These are phyloP conservation scores for Rhodeus uyekii DNA, from an alignment of 2,797 vertebrate genomes.

Conservation along the genomic window DNA sequence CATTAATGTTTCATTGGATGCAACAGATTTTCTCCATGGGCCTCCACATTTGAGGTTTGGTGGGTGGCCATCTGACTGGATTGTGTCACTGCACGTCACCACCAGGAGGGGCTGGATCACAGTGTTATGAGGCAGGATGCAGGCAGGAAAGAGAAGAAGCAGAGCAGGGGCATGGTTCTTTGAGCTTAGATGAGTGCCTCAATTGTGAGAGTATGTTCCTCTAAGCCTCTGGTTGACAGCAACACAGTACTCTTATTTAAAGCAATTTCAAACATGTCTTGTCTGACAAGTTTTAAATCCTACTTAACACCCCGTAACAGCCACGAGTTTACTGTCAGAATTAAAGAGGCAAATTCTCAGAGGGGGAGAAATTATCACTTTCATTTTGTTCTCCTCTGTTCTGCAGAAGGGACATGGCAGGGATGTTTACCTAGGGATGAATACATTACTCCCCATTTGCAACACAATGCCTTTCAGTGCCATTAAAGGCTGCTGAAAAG, in stretches of 20 bases:
- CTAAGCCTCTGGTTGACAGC: conserved; percentile 86
- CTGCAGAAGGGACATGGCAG: conserved; percentile 79
- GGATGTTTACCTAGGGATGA: conserved; percentile 83
- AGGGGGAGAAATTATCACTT: conserved; percentile 83
- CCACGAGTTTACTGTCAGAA: conserved; percentile 86
- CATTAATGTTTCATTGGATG: background rate
- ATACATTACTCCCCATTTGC: conserved; percentile 80
- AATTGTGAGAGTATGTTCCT: conserved; percentile 84
- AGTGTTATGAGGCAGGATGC: conserved; percentile 61
- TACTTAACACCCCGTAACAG: conserved; percentile 87
- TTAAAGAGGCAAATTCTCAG: conserved; percentile 84
- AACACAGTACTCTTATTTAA: conserved; percentile 88
- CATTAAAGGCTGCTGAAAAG: conserved; percentile 71
- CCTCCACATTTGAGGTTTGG: conserved; percentile 1
- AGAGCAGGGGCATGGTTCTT: conserved; percentile 73
- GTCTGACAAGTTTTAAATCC: conserved; percentile 91
- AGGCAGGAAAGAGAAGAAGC: conserved; percentile 54
- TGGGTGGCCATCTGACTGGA: conserved; percentile 8
- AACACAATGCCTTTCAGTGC: conserved; percentile 72
- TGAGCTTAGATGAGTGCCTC: conserved; percentile 82
- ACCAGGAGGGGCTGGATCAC: conserved; percentile 80
- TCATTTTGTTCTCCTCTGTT: conserved; percentile 80
- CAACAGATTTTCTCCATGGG: background rate
- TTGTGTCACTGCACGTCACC: conserved; percentile 41
- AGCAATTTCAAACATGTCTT: conserved; percentile 91